Evolutionary conservation across 2,113 vertebrate genomes (phyloP).

Genomic region (Hirundichthys speculiger): DNA sequence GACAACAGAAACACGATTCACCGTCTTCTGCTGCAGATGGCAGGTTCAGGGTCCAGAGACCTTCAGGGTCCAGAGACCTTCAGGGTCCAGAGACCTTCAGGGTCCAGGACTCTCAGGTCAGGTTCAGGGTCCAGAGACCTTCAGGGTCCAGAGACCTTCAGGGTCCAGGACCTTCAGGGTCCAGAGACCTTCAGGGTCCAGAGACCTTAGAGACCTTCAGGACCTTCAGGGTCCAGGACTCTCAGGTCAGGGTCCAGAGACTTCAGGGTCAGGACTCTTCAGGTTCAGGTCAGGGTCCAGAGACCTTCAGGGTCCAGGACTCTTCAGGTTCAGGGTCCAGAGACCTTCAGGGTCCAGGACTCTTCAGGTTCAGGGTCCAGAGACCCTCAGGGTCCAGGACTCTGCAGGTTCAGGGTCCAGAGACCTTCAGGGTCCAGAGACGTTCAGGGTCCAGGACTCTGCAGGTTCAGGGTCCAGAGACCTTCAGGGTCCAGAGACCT

Average conservation of each 20-base stretch:
- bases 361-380: background rate
- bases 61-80: background rate
- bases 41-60: background rate
- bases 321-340: background rate
- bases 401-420: slow-evolving; percentile 1
- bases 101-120: too few relatives aligned
- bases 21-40: slow-evolving; percentile 33
- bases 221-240: background rate
- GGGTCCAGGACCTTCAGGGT: too few relatives aligned
- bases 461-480: background rate
- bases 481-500: too few relatives aligned
- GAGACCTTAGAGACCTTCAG: too few relatives aligned
- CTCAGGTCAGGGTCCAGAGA: background rate
- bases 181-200: background rate
- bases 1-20: slow-evolving; percentile 70
- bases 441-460: too few relatives aligned
- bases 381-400: too few relatives aligned
- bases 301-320: too few relatives aligned
- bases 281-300: background rate
- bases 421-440: background rate
- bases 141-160: background rate
- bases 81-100: background rate
- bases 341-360: too few relatives aligned
- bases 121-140: background rate
- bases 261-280: too few relatives aligned